Conservation (phyloP, 2,888 invertebrate species). For the Neuroscelio doddi region DNA sequence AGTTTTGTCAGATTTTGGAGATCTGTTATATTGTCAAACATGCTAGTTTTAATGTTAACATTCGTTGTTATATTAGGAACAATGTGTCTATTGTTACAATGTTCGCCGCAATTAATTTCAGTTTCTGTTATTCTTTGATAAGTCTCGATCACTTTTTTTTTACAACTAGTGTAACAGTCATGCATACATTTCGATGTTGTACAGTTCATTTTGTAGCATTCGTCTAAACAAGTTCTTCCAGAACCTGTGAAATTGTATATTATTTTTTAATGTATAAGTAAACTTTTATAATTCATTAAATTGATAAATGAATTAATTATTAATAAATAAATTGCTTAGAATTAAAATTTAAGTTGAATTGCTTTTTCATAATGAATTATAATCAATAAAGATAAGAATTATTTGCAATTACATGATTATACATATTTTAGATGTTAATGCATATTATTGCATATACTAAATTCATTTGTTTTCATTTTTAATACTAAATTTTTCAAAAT, state of each 20-base stretch:
- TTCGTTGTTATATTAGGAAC: constrained; percentile 59
- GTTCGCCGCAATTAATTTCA: constrained; percentile 52
- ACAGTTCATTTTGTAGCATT: constrained; percentile 53
- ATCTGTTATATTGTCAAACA: constrained; percentile 12
- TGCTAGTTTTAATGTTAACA: constrained; percentile 55
- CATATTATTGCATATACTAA: too few species aligned
- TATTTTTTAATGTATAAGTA: too few species aligned
- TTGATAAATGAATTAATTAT: too few species aligned
- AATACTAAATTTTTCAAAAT: too few species aligned
- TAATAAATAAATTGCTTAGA: too few species aligned
- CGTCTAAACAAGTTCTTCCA: constrained; percentile 47
- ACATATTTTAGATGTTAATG: too few species aligned
- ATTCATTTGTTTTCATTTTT: too few species aligned
- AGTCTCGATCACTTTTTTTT: constrained; percentile 55
- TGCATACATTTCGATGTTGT: constrained; percentile 51
- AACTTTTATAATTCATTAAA: too few species aligned
- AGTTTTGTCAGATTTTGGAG: constrained; percentile 1
- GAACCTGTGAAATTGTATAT: constrained; percentile 10
- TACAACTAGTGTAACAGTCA: constrained; percentile 60
- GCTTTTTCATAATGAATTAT: too few species aligned
- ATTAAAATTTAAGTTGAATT: too few species aligned
- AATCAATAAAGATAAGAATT: too few species aligned
- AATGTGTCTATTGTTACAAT: constrained; percentile 31
- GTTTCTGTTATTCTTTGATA: constrained; percentile 57
- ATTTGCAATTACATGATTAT: too few species aligned